Percentiles rank a stretch among this genome's conserved stretches.
These are phyloP conservation scores for Hassar affinis DNA, from an alignment of 2,113 vertebrate species.

Conservation along the genomic window DNA sequence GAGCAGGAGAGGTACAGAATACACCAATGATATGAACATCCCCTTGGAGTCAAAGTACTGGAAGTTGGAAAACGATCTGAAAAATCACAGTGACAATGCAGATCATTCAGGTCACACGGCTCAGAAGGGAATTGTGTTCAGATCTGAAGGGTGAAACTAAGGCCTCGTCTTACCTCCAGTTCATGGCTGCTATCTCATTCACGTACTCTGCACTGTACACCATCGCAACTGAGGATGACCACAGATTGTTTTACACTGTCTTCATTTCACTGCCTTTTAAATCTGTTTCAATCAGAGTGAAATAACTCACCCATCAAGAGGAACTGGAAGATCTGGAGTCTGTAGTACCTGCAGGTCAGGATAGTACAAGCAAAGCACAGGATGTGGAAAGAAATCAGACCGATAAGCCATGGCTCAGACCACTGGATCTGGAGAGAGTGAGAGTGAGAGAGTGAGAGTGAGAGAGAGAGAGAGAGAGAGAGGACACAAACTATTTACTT, in stretches of 20 bases:
- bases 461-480: not conserved
- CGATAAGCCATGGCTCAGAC: slow-evolving; percentile 90
- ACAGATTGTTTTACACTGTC: not conserved
- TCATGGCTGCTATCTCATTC: slow-evolving; percentile 90
- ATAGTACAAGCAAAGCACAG: slow-evolving; percentile 80
- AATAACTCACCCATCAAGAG: slow-evolving; percentile 82
- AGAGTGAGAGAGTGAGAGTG: not conserved
- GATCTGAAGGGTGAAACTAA: not conserved
- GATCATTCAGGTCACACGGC: slow-evolving; percentile 39
- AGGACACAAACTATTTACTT: not conserved
- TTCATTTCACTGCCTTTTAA: not conserved
- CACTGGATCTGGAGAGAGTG: slow-evolving; percentile 78
- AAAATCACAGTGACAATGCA: slow-evolving; percentile 3
- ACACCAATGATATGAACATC: slow-evolving; percentile 94
- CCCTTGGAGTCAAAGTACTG: slow-evolving; percentile 97
- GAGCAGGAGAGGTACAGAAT: slow-evolving; percentile 84
- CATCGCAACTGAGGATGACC: slow-evolving; percentile 71
- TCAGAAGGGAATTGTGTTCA: not conserved
- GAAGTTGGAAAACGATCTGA: slow-evolving; percentile 86
- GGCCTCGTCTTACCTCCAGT: slow-evolving; percentile 82
- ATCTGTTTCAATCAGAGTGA: not conserved
- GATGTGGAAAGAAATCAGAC: slow-evolving; percentile 78
- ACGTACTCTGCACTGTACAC: slow-evolving; percentile 89
- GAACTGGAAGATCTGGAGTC: slow-evolving; percentile 85
- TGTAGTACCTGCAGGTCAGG: slow-evolving; percentile 77